These are phyloP conservation scores for Platycnemis pennipes DNA, from an alignment of 2,888 invertebrate genomes.

Conservation along the genomic window DNA sequence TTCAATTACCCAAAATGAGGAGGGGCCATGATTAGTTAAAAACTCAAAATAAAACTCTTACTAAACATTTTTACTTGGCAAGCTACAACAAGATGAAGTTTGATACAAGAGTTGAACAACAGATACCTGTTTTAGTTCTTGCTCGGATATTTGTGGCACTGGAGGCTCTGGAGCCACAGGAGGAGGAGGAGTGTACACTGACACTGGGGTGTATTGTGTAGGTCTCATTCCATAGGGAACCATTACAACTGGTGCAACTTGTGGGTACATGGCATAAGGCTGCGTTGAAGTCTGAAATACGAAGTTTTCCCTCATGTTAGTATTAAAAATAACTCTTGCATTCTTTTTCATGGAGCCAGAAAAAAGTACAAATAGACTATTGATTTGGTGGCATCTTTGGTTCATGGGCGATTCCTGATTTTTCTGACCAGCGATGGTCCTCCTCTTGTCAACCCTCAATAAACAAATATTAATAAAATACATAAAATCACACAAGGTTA, in stretches of 20 bases:
- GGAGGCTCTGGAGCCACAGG: constrained; percentile 74
- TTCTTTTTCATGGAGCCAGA: not conserved
- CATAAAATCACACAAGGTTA: too few species aligned
- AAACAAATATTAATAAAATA: too few species aligned
- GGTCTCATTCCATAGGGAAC: constrained; percentile 81
- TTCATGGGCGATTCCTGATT: too few species aligned
- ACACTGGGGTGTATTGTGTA: constrained; percentile 80
- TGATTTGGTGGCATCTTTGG: too few species aligned
- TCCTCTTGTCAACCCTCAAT: too few species aligned
- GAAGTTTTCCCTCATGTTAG: constrained; percentile 71
- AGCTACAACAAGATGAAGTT: not conserved
- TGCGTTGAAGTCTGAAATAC: constrained; percentile 78
- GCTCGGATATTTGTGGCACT: constrained; percentile 80
- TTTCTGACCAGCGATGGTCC: too few species aligned
- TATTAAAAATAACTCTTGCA: constrained; percentile 72
- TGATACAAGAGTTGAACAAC: constrained; percentile 12
- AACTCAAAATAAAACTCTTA: too few species aligned
- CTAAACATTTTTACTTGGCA: too few species aligned
- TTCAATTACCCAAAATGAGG: too few species aligned
- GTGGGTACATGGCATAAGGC: constrained; percentile 77
- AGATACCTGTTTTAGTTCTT: constrained; percentile 84
- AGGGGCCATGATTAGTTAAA: too few species aligned
- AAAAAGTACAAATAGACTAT: too few species aligned
- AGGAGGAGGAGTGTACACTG: constrained; percentile 78
- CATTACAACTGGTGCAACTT: constrained; percentile 85